Evolutionary conservation across 30 jellyfish, hydroid and myxozoan species (phyloP), one percentile per base, ranked within the genome.

Genomic region (Turritopsis dohrnii): DNA sequence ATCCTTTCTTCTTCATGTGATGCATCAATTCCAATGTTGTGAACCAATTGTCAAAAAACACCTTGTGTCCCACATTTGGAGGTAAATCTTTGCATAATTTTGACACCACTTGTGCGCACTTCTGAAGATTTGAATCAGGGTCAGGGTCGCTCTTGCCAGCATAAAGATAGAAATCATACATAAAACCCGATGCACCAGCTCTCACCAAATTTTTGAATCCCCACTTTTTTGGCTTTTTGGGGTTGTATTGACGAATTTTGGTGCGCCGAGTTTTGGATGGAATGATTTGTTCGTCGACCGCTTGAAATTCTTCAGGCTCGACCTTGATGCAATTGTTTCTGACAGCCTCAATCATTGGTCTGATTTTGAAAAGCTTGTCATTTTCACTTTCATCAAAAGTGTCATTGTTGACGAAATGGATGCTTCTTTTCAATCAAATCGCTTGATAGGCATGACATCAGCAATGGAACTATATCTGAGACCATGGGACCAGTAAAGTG

Each of bases 121-220:
- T 41, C 13, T 41, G 73, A 22, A 18, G 81, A 26, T 52, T 5
- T 0, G 75, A n/a, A 9, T 19, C n/a, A 1, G 75, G 71, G 18
- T 18, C 84, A 65, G 52, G 72, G 1, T 54, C 75, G 18, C n/a
- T 24, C 65, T 76, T 86, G 5, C 94, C 86, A 26, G 94, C 81
- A 77, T 79, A 86, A 28, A 86, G 81, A 65, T 86, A 86, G 29
- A 86, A 86, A 52, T 86, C 94, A 31, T 86, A 86, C 90, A 86
- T 86, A 21, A 80, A 26, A 8, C 90, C 94, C 8, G 94, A 86
- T 7, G 90, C 81, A 28, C 94, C 90, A 23, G 90, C 94, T 80
- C 94, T 29, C 0, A 86, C 85, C 1, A 86, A 72, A 52, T 86
- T 79, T 86, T 86, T 86, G 72, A 86, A 86, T 4, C 89, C 94